Evolutionary conservation across 2,797 vertebrate genomes (phyloP).

Genomic region (Craterocephalus amniculus): DNA sequence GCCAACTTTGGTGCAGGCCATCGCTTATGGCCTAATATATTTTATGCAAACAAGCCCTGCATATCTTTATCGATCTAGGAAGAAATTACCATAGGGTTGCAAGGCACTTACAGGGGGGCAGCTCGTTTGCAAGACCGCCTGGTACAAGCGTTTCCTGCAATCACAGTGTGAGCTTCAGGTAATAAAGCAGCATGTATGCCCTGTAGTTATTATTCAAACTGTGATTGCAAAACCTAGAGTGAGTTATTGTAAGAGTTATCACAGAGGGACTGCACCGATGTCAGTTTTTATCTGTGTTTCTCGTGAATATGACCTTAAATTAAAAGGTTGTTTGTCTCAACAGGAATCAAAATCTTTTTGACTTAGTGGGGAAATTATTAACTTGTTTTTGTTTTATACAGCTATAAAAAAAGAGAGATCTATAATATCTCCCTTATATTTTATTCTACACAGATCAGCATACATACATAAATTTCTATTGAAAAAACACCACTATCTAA

Average conservation of each 20-base stretch:
- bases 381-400: no score
- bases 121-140: slow-evolving; percentile 26
- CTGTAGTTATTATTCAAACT: background rate
- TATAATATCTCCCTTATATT: background rate
- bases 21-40: slow-evolving; percentile 42
- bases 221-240: slow-evolving; percentile 13
- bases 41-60: slow-evolving; percentile 56
- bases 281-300: background rate
- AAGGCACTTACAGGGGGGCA: slow-evolving; percentile 14
- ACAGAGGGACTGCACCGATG: background rate
- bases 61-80: slow-evolving; percentile 56
- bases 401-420: background rate
- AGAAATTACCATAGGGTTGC: slow-evolving; percentile 59
- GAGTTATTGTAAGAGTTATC: slow-evolving; percentile 53
- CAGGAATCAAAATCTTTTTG: background rate
- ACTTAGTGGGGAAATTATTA: background rate
- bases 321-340: no score
- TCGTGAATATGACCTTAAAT: background rate
- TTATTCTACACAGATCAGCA: no score
- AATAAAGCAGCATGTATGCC: slow-evolving; percentile 10
- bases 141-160: slow-evolving; percentile 11
- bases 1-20: slow-evolving; percentile 39
- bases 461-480: no score
- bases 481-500: slow-evolving; percentile 23
- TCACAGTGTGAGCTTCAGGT: slow-evolving; percentile 24